These are phyloP conservation scores for Charanyca ferruginea DNA, from an alignment of 2,888 invertebrate genomes.

Conservation along the genomic window DNA sequence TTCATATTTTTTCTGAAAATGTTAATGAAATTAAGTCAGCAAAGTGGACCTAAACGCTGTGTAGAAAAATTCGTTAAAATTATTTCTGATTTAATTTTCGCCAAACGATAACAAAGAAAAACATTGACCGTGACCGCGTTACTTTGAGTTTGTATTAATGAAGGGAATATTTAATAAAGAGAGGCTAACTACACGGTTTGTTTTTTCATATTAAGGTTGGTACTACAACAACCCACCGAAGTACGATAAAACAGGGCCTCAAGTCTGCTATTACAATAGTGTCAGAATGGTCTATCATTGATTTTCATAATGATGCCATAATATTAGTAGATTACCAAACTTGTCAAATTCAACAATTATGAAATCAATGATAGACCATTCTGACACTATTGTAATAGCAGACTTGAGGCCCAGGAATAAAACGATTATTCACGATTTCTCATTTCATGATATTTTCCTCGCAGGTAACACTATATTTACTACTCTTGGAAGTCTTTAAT, in stretches of 20 bases:
- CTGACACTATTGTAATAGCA: too few relatives aligned
- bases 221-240: background rate
- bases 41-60: constrained; percentile 35
- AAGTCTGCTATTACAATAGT: too few relatives aligned
- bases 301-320: too few relatives aligned
- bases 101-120: constrained; percentile 20
- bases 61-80: constrained; percentile 43
- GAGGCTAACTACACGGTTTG: background rate
- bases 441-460: constrained; percentile 32
- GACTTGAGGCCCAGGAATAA: too few relatives aligned
- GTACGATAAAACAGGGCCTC: background rate
- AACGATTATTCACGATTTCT: background rate
- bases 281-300: too few relatives aligned
- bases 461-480: constrained; percentile 19
- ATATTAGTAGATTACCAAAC: too few relatives aligned
- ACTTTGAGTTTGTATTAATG: constrained; percentile 21
- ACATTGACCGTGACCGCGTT: constrained; percentile 15
- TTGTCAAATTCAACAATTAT: too few relatives aligned
- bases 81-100: constrained; percentile 46
- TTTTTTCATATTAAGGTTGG: background rate
- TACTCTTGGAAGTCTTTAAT: constrained; percentile 37
- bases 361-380: too few relatives aligned
- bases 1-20: constrained; percentile 44
- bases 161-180: constrained; percentile 23
- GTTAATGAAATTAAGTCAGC: constrained; percentile 32